phyloP scores from a whole-genome alignment of 1,140 invertebrate genomes.

The Diplogasteroides magnus region DNA sequence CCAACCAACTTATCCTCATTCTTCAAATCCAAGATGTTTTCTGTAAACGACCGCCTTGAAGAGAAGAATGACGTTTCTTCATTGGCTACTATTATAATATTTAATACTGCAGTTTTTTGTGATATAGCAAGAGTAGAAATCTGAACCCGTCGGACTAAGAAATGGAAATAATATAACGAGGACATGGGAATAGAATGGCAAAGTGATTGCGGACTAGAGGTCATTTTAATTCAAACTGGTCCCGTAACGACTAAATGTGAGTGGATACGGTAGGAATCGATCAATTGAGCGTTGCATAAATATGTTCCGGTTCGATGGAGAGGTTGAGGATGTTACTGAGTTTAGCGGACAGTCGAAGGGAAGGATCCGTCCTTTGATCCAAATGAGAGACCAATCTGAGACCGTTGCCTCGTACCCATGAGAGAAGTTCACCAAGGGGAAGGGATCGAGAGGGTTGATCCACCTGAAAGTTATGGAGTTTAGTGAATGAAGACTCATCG shows the following conservation, averaged over 20 bases:
- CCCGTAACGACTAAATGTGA: background rate
- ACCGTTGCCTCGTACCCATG: slow-evolving; percentile 47
- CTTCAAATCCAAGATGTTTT: too few relatives aligned
- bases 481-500: slow-evolving; percentile 28
- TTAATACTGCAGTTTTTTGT: too few relatives aligned
- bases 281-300: slow-evolving; percentile 43
- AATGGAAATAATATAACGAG: background rate
- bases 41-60: too few relatives aligned
- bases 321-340: slow-evolving; percentile 35
- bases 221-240: too few relatives aligned
- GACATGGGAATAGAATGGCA: background rate
- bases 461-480: slow-evolving; percentile 24
- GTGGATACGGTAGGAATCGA: background rate
- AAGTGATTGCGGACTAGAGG: too few relatives aligned
- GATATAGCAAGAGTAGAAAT: too few relatives aligned
- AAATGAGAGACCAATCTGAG: slow-evolving; percentile 38
- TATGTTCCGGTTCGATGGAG: slow-evolving; percentile 36
- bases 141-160: too few relatives aligned
- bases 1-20: too few relatives aligned
- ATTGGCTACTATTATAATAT: too few relatives aligned
- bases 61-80: too few relatives aligned
- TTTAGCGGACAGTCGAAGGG: slow-evolving; percentile 37
- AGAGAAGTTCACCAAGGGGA: slow-evolving; percentile 40
- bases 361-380: slow-evolving; percentile 23
- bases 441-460: slow-evolving; percentile 12